phyloP scores from a whole-genome alignment of 2,797 vertebrate genomes.

The Paguma larvata region DNA sequence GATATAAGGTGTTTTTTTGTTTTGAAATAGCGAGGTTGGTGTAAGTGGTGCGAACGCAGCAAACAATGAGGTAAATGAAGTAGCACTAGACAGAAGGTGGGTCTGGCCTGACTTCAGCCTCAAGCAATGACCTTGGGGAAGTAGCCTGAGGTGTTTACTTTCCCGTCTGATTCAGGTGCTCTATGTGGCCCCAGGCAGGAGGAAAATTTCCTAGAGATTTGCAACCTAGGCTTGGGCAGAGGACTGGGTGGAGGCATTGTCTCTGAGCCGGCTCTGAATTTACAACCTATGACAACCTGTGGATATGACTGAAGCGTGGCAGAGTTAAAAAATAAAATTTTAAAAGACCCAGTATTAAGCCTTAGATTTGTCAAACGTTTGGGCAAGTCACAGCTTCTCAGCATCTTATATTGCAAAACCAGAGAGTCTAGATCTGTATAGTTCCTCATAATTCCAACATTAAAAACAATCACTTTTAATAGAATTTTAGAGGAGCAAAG shows the following conservation, averaged over 20 bases:
- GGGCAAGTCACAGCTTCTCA: not conserved
- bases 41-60: not conserved
- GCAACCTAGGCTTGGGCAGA: not conserved
- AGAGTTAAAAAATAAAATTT: not conserved
- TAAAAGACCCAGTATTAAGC: not conserved
- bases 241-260: no score
- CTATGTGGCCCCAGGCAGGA: not conserved
- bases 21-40: not conserved
- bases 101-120: not conserved
- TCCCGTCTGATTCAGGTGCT: not conserved
- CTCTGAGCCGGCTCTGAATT: not conserved
- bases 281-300: not conserved
- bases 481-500: slow-evolving; percentile 30
- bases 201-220: not conserved
- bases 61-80: not conserved
- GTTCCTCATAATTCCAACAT: not conserved
- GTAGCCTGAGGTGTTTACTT: not conserved
- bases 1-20: not conserved
- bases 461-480: not conserved
- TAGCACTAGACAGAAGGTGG: not conserved
- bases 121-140: not conserved
- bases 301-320: not conserved
- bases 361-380: not conserved
- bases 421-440: not conserved
- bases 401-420: not conserved